phyloP scores from a whole-genome alignment of 1,140 invertebrate species.

The Scaptomyza pallida region DNA sequence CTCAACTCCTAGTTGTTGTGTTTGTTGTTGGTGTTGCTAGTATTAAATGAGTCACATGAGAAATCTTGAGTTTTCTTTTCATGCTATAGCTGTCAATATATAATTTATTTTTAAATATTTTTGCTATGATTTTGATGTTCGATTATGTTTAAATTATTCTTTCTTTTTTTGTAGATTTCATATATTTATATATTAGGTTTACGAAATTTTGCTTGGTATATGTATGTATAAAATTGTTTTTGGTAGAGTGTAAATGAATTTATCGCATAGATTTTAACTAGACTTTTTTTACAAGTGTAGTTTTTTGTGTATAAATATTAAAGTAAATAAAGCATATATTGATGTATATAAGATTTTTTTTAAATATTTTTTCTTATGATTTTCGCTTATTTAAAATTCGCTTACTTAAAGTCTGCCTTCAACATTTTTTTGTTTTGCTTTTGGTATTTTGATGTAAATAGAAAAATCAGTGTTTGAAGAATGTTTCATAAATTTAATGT shows the following conservation, averaged over 20 bases:
- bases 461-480: slow-evolving; percentile 73
- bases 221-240: slow-evolving; percentile 62
- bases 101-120: slow-evolving; percentile 3
- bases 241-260: slow-evolving; percentile 75
- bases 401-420: slow-evolving; percentile 78
- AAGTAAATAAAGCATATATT: slow-evolving; percentile 82
- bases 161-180: slow-evolving; percentile 39
- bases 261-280: slow-evolving; percentile 63
- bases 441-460: slow-evolving; percentile 69
- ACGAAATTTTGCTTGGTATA: slow-evolving; percentile 46
- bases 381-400: slow-evolving; percentile 74
- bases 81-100: slow-evolving; percentile 23
- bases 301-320: slow-evolving; percentile 69
- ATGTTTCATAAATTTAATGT: slow-evolving; percentile 56
- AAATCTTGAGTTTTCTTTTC: slow-evolving; percentile 46
- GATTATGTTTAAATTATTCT: slow-evolving; percentile 44
- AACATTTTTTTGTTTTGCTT: slow-evolving; percentile 63
- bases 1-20: slow-evolving; percentile 62
- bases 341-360: slow-evolving; percentile 71
- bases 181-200: slow-evolving; percentile 53
- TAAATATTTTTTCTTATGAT: slow-evolving; percentile 60
- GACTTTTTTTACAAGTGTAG: slow-evolving; percentile 58
- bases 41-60: slow-evolving; percentile 68
- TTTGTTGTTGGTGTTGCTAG: slow-evolving; percentile 45
- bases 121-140: slow-evolving; percentile 49